Conservation (phyloP, 2,113 vertebrate genomes). For the Azemiops feae region DNA sequence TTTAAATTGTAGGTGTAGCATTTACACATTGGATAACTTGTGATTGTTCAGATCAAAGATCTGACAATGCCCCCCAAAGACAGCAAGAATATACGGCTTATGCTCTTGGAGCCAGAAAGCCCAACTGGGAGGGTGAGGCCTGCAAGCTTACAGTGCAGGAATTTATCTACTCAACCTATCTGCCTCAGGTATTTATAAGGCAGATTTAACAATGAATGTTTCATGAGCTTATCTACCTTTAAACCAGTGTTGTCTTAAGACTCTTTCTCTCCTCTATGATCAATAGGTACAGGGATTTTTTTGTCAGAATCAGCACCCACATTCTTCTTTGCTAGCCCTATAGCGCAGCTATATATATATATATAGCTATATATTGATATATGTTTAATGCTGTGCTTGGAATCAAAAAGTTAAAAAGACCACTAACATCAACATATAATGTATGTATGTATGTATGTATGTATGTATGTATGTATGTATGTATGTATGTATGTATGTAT, state of each 20-base stretch:
- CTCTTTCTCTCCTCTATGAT: neutral
- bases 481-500: too few species aligned
- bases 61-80: neutral
- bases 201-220: neutral
- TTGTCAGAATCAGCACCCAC: neutral
- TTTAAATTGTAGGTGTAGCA: constrained; percentile 12
- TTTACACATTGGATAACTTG: constrained; percentile 22
- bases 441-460: too few species aligned
- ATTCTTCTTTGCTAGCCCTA: neutral
- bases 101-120: neutral
- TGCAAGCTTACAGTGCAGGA: neutral
- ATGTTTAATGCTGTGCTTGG: neutral
- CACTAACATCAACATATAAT: neutral
- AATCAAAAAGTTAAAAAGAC: neutral
- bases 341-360: neutral
- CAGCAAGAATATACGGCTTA: neutral
- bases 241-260: neutral
- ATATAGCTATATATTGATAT: too few species aligned
- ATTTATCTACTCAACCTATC: neutral
- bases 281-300: neutral
- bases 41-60: constrained; percentile 6
- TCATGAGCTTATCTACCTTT: neutral
- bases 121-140: neutral
- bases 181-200: constrained; percentile 18
- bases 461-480: too few species aligned